Conservation (phyloP, 2,113 vertebrate genomes). For the Eretmochelys imbricata region DNA sequence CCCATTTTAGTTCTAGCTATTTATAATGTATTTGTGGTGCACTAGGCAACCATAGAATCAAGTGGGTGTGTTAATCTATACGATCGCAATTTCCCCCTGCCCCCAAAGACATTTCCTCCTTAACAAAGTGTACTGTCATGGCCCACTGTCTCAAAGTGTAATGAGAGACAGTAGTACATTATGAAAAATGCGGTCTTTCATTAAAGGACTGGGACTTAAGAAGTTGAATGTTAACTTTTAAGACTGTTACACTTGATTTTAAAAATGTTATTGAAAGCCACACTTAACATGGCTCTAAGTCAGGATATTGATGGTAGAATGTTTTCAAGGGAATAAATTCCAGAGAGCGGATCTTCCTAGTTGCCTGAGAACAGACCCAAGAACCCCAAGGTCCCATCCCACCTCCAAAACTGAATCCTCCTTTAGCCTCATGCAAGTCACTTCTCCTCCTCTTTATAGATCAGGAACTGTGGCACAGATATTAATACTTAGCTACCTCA, state of each 20-base stretch:
- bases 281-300: neutral
- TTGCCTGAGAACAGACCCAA: neutral
- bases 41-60: neutral
- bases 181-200: neutral
- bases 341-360: neutral
- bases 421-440: neutral
- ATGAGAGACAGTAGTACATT: neutral
- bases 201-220: neutral
- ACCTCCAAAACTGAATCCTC: neutral
- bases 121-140: neutral
- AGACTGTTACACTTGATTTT: neutral
- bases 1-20: neutral
- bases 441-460: neutral
- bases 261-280: neutral
- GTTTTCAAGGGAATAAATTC: neutral
- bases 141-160: neutral
- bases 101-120: neutral
- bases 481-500: neutral
- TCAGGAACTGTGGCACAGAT: neutral
- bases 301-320: neutral
- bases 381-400: neutral
- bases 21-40: neutral
- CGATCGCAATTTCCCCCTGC: neutral
- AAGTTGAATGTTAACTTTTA: neutral
- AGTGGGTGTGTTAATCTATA: neutral